Conservation (phyloP, 2,888 invertebrate species). For the Acleris sparsana region DNA sequence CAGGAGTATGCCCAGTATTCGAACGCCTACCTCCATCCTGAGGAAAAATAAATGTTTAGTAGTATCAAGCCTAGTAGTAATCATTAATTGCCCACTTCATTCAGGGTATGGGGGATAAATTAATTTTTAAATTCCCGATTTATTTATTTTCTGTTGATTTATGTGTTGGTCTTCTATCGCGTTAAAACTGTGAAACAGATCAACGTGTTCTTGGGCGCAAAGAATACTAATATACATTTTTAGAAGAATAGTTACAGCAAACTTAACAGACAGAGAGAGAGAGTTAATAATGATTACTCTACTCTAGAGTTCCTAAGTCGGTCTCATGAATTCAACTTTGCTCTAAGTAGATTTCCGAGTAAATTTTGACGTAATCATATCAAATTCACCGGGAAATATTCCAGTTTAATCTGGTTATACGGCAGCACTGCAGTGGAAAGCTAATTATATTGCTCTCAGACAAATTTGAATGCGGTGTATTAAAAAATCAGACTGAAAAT, state of each 20-base stretch:
- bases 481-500: too few species aligned
- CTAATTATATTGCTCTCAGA: slow-evolving; percentile 30
- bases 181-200: too few species aligned
- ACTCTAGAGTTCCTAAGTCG: too few species aligned
- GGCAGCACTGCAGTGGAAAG: slow-evolving; percentile 13
- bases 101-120: too few species aligned
- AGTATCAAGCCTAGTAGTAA: neutral
- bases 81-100: neutral
- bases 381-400: slow-evolving; percentile 9
- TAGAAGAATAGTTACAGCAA: too few species aligned
- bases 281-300: too few species aligned
- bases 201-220: too few species aligned
- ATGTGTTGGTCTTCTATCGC: neutral
- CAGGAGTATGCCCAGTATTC: slow-evolving; percentile 67
- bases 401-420: slow-evolving; percentile 14
- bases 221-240: too few species aligned
- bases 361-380: slow-evolving; percentile 21
- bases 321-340: neutral
- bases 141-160: neutral
- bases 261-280: too few species aligned
- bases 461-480: slow-evolving; percentile 14
- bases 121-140: too few species aligned
- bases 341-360: slow-evolving; percentile 5
- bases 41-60: neutral
- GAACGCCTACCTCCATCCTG: slow-evolving; percentile 78